phyloP scores from a whole-genome alignment of 1,140 invertebrate species.

The Temnothorax nylanderi region DNA sequence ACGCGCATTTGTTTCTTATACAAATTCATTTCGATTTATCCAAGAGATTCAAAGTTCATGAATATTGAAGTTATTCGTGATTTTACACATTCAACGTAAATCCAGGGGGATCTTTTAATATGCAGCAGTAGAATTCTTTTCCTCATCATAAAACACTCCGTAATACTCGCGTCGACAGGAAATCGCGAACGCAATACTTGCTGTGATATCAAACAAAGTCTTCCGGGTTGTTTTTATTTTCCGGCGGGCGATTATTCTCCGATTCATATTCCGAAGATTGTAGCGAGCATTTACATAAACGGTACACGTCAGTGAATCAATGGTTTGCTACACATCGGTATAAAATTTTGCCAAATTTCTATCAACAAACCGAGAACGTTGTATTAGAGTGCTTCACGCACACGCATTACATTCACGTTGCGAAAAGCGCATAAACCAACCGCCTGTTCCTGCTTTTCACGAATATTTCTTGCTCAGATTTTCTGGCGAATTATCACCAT shows the following conservation, averaged over 20 bases:
- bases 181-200: neutral
- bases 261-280: conserved; percentile 13
- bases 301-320: neutral
- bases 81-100: conserved; percentile 42
- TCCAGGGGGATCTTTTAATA: conserved; percentile 42
- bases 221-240: neutral
- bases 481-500: conserved; percentile 30
- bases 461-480: conserved; percentile 39
- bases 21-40: conserved; percentile 45
- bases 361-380: neutral
- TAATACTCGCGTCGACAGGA: conserved; percentile 17
- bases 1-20: conserved; percentile 40
- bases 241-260: neutral
- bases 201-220: conserved; percentile 13
- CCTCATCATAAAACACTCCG: neutral
- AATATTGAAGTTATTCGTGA: conserved; percentile 53
- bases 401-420: conserved; percentile 14
- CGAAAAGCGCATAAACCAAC: conserved; percentile 27
- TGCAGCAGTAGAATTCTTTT: conserved; percentile 30
- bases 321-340: neutral
- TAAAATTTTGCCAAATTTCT: conserved; percentile 8
- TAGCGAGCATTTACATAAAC: neutral
- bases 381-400: neutral
- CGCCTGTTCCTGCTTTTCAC: neutral
- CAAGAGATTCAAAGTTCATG: conserved; percentile 42